Base-by-base conservation (phyloP, 2,113 vertebrate species). In the Ptychochromis oligacanthus region DNA sequence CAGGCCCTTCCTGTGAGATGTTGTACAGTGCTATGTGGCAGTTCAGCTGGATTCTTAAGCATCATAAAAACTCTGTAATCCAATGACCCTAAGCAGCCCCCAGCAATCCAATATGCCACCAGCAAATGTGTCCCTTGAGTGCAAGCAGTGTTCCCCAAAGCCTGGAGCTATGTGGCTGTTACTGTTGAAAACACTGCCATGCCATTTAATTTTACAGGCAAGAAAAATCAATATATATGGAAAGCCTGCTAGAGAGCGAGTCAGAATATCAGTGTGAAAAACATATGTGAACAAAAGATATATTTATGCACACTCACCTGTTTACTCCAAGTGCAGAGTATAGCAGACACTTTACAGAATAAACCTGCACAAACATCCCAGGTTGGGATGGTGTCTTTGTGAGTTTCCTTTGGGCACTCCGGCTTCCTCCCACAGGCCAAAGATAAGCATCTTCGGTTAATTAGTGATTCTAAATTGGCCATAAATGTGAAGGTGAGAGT, bases 51-150 rank as follows among this genome's bases (percentile, higher is more conserved):
- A 84, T 89, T 88, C 81, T 91, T 58, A 87, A 80, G 77, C 17
- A 10, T 74, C 83, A 84, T 91, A 78, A 92, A 93, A 89, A 77
- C 84, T 78, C 77, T 81, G 87, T 86, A 87, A 92, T 92, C 86
- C 89, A 91, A 77, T 84, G 89, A 92, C 81, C 89, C 85, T 85
- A 82, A 91, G 82, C 88, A 89, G 86, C 82, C n/a, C 10, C 85
- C 75, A 92, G 93, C 89, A 93, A 92, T 93, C 87, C 82, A 84
- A 79, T 62, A 72, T 81, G 84, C 78, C 86, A 81, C 81, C 77
- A 87, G 79, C 87, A 89, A 83, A 67, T 64, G 77, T 62, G 67
- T 91, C 93, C 85, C 87, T 62, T 46, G 89, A 85, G 91, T 78
- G 38, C 6, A 22, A 80, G 70, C 60, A 24, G 38, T 77, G 77